Percentiles rank a stretch among this genome's conserved stretches.
phyloP scores from a whole-genome alignment of 1,140 invertebrate species.

The Elymnias hypermnestra region DNA sequence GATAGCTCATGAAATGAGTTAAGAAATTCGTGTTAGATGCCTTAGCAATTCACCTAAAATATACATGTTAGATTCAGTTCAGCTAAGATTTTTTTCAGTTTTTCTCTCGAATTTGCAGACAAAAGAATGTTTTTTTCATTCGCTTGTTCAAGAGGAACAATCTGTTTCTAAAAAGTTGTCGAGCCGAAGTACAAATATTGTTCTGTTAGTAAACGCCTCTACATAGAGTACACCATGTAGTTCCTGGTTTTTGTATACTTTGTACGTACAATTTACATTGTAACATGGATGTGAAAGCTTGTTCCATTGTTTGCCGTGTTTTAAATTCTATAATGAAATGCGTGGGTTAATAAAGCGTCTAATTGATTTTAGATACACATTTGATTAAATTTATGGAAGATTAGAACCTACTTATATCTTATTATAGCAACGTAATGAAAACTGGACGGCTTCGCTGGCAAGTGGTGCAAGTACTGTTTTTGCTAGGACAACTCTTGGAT shows the following conservation, averaged over 20 bases:
- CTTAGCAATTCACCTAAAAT: too few species aligned
- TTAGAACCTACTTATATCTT: too few species aligned
- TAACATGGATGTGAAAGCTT: not conserved
- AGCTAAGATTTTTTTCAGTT: not conserved
- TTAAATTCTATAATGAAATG: not conserved
- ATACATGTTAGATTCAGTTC: too few species aligned
- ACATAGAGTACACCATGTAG: constrained; percentile 1
- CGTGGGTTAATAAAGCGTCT: not conserved
- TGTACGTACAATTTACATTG: not conserved
- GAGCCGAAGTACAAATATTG: constrained; percentile 14
- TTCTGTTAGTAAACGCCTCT: constrained; percentile 11
- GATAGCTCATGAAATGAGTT: too few species aligned
- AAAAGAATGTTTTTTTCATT: constrained; percentile 2
- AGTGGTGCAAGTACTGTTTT: too few species aligned
- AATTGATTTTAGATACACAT: too few species aligned
- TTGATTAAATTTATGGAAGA: too few species aligned
- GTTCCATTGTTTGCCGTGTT: not conserved
- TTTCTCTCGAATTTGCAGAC: not conserved
- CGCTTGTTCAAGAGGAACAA: not conserved
- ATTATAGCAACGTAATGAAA: too few species aligned
- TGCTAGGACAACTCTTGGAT: too few species aligned
- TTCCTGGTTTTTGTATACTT: constrained; percentile 1
- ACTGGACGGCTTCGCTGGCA: too few species aligned
- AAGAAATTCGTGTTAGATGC: too few species aligned
- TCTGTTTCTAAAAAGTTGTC: constrained; percentile 1